Evolutionary conservation across 2,888 invertebrate species (phyloP).

Genomic region (Lypha dubia): DNA sequence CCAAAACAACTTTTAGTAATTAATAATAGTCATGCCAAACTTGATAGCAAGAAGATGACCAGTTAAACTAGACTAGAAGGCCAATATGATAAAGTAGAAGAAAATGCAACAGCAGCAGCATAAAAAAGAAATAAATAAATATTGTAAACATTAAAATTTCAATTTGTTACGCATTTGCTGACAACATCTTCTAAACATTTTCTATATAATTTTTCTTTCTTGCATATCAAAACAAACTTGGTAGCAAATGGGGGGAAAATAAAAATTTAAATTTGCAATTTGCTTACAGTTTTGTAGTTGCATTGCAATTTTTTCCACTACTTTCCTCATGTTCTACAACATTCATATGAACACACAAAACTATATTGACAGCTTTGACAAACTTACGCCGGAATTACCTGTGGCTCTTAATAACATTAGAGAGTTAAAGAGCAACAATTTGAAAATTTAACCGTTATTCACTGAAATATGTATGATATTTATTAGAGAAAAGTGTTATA

Average conservation of each 20-base stretch:
- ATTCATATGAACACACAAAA: constrained; percentile 48
- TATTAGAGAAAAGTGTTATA: constrained; percentile 36
- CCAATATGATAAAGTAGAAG: constrained; percentile 32
- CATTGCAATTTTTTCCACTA: constrained; percentile 4
- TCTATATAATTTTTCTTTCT: constrained; percentile 41
- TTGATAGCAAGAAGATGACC: constrained; percentile 56
- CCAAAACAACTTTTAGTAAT: constrained; percentile 51
- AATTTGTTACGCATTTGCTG: constrained; percentile 74
- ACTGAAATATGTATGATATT: constrained; percentile 1
- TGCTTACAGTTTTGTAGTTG: constrained; percentile 46
- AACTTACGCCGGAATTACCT: constrained; percentile 70
- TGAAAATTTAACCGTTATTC: constrained; percentile 53
- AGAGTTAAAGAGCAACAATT: constrained; percentile 34
- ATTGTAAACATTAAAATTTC: constrained; percentile 71
- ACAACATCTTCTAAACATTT: constrained; percentile 71
- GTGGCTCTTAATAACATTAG: constrained; percentile 56
- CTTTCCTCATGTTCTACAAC: neutral
- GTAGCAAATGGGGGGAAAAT: constrained; percentile 46
- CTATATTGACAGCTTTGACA: constrained; percentile 70
- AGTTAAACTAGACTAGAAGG: constrained; percentile 66
- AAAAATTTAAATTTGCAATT: constrained; percentile 44
- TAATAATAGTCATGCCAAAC: constrained; percentile 57
- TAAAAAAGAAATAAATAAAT: constrained; percentile 24
- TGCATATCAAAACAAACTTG: constrained; percentile 31
- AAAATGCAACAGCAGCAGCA: constrained; percentile 26